Evolutionary conservation across 1,140 invertebrate species (phyloP).

Genomic region (Conus ventricosus): DNA sequence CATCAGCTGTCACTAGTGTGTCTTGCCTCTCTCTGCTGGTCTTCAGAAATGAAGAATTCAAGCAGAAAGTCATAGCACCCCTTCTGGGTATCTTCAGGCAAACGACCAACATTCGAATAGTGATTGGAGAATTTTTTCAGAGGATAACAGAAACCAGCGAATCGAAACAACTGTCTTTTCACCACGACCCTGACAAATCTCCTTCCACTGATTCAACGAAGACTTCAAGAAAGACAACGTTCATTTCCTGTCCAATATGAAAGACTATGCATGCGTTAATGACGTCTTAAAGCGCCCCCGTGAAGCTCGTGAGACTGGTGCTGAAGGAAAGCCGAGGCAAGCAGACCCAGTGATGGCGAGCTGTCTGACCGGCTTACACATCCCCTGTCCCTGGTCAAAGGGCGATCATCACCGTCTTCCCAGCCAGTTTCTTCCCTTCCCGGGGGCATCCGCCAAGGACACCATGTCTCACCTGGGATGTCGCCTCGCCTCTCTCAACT

Average conservation of each 20-base stretch:
- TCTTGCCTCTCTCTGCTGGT: not conserved
- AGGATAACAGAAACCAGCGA: not conserved
- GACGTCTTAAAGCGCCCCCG: not conserved
- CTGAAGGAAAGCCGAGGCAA: not conserved
- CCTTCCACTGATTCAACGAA: not conserved
- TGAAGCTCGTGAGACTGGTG: not conserved
- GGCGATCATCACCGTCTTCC: not conserved
- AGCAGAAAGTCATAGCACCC: not conserved
- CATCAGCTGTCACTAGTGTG: not conserved
- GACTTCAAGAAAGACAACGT: not conserved
- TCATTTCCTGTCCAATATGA: not conserved
- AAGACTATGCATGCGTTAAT: not conserved
- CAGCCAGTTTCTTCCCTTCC: not conserved
- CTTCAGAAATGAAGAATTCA: not conserved
- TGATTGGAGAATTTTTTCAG: not conserved
- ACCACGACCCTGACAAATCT: not conserved
- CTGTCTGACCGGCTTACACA: not conserved
- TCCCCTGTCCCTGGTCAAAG: too few species aligned
- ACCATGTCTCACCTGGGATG: not conserved
- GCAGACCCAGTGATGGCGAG: not conserved
- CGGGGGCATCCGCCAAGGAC: not conserved
- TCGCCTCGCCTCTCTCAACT: slow-evolving; percentile 13
- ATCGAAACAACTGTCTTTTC: not conserved
- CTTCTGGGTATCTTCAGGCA: not conserved
- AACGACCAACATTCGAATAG: not conserved